Base-by-base conservation (phyloP, 2,113 vertebrate species). In the Ginglymostoma cirratum region DNA sequence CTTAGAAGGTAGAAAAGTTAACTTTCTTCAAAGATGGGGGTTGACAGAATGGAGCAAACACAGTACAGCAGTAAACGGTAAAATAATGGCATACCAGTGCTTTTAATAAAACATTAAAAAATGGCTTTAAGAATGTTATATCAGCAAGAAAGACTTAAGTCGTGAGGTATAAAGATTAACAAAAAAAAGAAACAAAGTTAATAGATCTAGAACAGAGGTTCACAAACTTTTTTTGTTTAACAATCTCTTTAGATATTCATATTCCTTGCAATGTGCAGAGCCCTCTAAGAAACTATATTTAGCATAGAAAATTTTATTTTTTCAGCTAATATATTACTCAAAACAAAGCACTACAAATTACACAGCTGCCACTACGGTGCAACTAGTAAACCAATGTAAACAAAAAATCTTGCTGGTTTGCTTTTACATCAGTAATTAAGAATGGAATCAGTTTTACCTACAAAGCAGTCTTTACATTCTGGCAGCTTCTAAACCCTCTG, bases 71-170 rank as follows among this genome's bases (percentile, higher is more conserved):
- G 61, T 67, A 93, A 96, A 97, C 34, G 80, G 95, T 96, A 97
- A 97, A 96, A 94, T 96, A 96, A 96, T 98, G 97, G 96, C 96
- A 97, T 19, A 93, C 6, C 19, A 21, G 61, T 93, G 34, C 89
- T 66, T 83, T 83, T 93, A 90, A 89, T 89, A 93, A 92, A 66
- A 67, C n/a, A 45, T 93, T 66, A 10, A 93, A 66, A 65, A 66
- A 66, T 67, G 72, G 80, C 21, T 80, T 80, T 83, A 83, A 90
- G 55, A 61, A 90, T 90, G 87, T 90, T 90, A 95, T 45, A 72
- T 52, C 94, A 95, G 94, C 94, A 95, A 52, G 69, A 70, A 52
- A 72, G 69, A 95, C 69, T 76, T 27, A 89, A 89, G 86, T 95
- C 21, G 38, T 95, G 69, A 95, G 69, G 42, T 48, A 12, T 76